phyloP scores from a whole-genome alignment of 2,888 invertebrate species.

The Didymodactylos carnosus region DNA sequence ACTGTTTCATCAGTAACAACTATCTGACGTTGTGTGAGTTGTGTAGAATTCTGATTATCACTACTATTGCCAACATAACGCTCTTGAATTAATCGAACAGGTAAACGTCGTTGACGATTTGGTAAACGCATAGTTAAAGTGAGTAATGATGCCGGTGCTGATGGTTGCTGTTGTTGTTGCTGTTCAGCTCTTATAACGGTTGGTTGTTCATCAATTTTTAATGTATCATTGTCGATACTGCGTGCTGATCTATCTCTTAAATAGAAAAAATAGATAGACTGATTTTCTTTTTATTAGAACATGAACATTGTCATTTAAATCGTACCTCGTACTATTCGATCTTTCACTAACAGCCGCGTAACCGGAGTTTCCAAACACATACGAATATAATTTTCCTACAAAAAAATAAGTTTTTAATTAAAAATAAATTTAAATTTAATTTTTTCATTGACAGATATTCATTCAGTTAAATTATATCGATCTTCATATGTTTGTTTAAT shows the following conservation, averaged over 20 bases:
- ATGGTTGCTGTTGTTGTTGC: neutral
- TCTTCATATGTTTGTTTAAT: too few relatives aligned
- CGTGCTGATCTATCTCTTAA: neutral
- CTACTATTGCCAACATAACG: too few relatives aligned
- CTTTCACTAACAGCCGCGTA: too few relatives aligned
- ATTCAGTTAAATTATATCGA: too few relatives aligned
- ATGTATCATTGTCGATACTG: neutral
- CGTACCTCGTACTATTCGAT: too few relatives aligned
- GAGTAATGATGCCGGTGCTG: neutral
- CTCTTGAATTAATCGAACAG: too few relatives aligned
- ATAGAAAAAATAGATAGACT: neutral
- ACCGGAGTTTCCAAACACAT: neutral
- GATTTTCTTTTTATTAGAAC: neutral
- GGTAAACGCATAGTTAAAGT: too few relatives aligned
- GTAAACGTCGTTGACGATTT: neutral
- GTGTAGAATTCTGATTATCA: neutral
- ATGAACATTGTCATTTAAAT: too few relatives aligned
- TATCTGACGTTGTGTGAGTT: neutral
- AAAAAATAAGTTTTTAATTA: neutral
- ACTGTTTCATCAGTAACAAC: neutral
- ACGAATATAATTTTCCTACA: neutral
- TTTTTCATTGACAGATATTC: too few relatives aligned
- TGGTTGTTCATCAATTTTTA: neutral
- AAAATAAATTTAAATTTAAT: neutral
- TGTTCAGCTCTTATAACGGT: too few relatives aligned